phyloP scores from a whole-genome alignment of 2,113 vertebrate species.

The Pungitius pungitius region DNA sequence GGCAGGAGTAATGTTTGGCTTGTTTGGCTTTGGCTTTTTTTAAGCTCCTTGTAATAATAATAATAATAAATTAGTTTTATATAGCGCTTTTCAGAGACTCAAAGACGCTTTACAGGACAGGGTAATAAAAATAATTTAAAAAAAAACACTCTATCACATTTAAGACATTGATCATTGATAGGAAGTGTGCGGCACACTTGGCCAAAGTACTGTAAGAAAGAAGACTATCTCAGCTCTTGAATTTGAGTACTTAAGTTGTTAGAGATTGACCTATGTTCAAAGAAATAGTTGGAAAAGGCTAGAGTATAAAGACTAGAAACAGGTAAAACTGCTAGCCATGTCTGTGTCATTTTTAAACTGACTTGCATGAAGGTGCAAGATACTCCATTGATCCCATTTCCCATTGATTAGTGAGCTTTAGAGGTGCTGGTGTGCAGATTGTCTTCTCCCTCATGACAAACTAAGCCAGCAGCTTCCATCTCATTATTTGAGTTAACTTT shows the following conservation, averaged over 20 bases:
- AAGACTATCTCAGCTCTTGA: conserved; percentile 10
- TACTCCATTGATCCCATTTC: neutral
- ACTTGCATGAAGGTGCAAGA: neutral
- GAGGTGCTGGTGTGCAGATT: neutral
- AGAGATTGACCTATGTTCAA: neutral
- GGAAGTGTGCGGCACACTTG: conserved; percentile 29
- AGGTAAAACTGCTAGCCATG: neutral
- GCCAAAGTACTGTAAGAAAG: conserved; percentile 7
- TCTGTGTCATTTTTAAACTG: neutral
- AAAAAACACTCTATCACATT: too few relatives aligned
- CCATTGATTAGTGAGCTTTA: neutral
- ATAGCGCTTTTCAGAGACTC: too few relatives aligned
- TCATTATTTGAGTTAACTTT: neutral
- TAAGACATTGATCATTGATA: conserved; percentile 12
- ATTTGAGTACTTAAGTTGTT: neutral
- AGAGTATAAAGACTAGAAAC: neutral
- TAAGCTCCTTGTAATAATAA: too few relatives aligned
- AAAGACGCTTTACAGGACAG: too few relatives aligned
- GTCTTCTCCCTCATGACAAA: neutral
- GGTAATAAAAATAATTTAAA: too few relatives aligned
- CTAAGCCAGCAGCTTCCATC: neutral
- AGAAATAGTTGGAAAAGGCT: neutral
- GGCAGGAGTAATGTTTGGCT: conserved; percentile 36
- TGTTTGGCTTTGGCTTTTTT: conserved; percentile 5
- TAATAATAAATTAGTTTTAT: too few relatives aligned